These are phyloP conservation scores for Fragum whitleyi DNA, from an alignment of 2,888 invertebrate genomes.

Conservation along the genomic window DNA sequence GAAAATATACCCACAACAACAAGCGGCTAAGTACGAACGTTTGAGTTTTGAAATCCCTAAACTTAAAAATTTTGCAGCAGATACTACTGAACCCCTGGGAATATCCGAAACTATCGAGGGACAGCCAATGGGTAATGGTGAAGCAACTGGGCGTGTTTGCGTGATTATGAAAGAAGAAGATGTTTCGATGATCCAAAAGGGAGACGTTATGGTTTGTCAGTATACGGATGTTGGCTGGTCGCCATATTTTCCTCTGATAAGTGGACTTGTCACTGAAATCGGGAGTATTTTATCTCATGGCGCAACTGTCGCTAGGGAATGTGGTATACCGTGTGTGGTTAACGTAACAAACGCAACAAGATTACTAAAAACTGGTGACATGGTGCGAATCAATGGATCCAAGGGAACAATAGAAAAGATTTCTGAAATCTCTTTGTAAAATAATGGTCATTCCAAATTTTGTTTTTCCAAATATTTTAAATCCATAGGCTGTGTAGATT, in stretches of 20 bases:
- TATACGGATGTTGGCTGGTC: conserved; percentile 94
- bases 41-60: conserved; percentile 18
- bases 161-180: conserved; percentile 89
- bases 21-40: not conserved
- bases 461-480: too few relatives aligned
- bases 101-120: conserved; percentile 84
- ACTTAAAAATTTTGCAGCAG: not conserved
- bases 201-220: conserved; percentile 91
- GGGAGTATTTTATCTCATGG: conserved; percentile 94
- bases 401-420: conserved; percentile 1
- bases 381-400: conserved; percentile 20
- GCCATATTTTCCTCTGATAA: conserved; percentile 92
- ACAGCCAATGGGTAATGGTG: conserved; percentile 90
- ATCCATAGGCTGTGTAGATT: too few relatives aligned
- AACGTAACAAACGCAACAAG: conserved; percentile 89
- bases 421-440: not conserved
- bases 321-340: conserved; percentile 93
- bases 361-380: conserved; percentile 89
- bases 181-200: conserved; percentile 87
- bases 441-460: too few relatives aligned
- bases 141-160: conserved; percentile 89
- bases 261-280: conserved; percentile 92
- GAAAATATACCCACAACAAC: conserved; percentile 86
- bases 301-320: conserved; percentile 93
- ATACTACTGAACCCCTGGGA: too few relatives aligned